Percentiles rank a stretch among this genome's conserved stretches.
phyloP scores from a whole-genome alignment of 2,113 vertebrate genomes.

The Myiozetetes cayanensis region DNA sequence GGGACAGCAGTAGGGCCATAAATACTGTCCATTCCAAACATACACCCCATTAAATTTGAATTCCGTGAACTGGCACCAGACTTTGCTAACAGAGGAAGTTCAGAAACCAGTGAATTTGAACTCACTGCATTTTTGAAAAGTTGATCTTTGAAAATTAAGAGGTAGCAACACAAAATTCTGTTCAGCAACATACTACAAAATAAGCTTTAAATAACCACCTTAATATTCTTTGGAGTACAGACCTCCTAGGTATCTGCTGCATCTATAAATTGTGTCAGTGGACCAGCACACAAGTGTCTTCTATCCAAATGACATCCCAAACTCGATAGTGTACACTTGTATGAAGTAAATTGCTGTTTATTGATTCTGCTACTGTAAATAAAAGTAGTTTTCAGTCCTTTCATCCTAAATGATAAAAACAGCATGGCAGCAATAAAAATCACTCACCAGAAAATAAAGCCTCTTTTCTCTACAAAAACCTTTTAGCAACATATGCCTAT shows the following conservation, averaged over 20 bases:
- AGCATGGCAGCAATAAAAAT: slow-evolving; percentile 6
- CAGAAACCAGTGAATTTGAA: neutral
- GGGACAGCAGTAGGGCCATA: neutral
- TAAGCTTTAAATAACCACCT: neutral
- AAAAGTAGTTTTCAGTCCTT: neutral
- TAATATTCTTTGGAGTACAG: neutral
- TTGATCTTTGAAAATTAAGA: neutral
- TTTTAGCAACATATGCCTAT: neutral
- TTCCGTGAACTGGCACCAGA: neutral
- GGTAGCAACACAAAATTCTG: neutral
- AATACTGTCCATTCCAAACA: neutral
- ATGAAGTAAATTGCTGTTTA: neutral
- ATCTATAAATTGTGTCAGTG: neutral
- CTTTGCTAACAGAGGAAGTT: neutral
- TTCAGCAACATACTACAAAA: slow-evolving; percentile 3
- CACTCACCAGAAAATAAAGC: neutral
- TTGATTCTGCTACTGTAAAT: slow-evolving; percentile 27
- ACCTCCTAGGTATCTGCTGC: neutral
- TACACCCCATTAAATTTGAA: neutral
- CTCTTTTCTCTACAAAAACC: neutral
- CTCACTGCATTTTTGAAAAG: neutral
- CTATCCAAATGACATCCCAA: neutral
- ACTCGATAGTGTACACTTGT: neutral
- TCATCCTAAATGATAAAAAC: neutral
- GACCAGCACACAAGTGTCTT: neutral